Evolutionary conservation across 1,140 invertebrate genomes (phyloP), one percentile per base, ranked within the genome.

Genomic region (Stegodyphus dumicola): DNA sequence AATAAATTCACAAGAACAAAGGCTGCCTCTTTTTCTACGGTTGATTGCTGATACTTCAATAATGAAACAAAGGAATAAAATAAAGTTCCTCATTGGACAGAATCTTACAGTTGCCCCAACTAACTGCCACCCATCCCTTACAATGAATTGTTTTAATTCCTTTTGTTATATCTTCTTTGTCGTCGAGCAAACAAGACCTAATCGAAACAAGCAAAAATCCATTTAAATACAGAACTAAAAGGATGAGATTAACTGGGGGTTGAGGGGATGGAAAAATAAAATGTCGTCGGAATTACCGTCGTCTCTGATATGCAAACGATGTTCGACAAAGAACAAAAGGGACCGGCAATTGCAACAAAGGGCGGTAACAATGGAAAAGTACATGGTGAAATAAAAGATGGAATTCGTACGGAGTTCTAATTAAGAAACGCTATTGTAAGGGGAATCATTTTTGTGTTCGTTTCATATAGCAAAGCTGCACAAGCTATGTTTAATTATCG

Each of bases 161-260:
- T 80, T 80, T 80, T 73, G 78, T 73, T 70, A 15, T 33, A 7
- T 70, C 13, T 60, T 67, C 67, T 80, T 80, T 73, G 53, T 73
- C 69, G 48, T 64, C 56, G 69, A 17, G 15, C 78, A 80, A 80
- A 80, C 69, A 80, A 80, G 67, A 80, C 60, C 60, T 77, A 77
- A 80, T 73, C 66, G 52, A 80, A 80, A 80, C 53, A 54, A 80
- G 73, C 52, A 80, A 80, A 80, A 80, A 80, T 80, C 78, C 69
- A 80, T 80, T 80, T 80, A 80, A 80, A 80, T 73, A 54, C 78
- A 18, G 78, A 69, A 80, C 9, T 48, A 48, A 71, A 80, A 53
- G 49, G 69, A 71, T 64, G 67, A 73, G 69, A 80, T 80, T 80
- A 80, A 18, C 77, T 15, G 10, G 13, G 11, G 15, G 11, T 54